Evolutionary conservation across 2,797 vertebrate genomes (phyloP), one percentile per base, ranked within the genome.

Genomic region (Heteromormyrus szaboi): DNA sequence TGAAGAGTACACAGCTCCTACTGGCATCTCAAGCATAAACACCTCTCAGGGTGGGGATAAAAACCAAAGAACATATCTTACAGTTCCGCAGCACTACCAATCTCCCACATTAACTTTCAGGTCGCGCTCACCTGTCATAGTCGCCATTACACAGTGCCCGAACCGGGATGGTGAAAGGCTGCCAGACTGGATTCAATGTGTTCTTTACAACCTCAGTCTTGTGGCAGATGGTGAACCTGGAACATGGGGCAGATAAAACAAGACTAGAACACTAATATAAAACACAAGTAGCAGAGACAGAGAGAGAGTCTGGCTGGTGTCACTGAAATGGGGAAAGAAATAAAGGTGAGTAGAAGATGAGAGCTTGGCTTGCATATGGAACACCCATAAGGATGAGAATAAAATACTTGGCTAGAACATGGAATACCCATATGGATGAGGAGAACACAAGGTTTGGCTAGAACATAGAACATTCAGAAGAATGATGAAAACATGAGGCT

Each of bases 131-230:
- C 97, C 97, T 97, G 95, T 98, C 97, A 0, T 96, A 97, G 94
- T 97, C 97, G 7, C 97, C 97, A 0, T 98, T 98, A 93, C 97
- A 98, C 89, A 98, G 95, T 0, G 97, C 96, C 0, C 97, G 95
- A 88, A 98, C 97, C 0, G 97, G 97, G 91, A 98, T 97, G 92
- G 96, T 97, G 91, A 98, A 98, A 0, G 97, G 94, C 93, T 98
- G 97, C 97, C 97, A 98, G n/a, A 97, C 97, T 0, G 97, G 97
- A 90, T 98, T 98, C 92, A 98, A 93, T 0, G 97, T 98, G 93
- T 98, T 98, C 92, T 98, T 98, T 93, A 98, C 96, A 48, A 98
- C 97, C 90, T 98, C 97, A 0, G 97, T 98, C 95, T 98, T 98
- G 92, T 98, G 97, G 91, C 97, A 98, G 92, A 98, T 98, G 22